These are phyloP conservation scores for Zelleria hepariella DNA, from an alignment of 2,888 invertebrate species.

Conservation along the genomic window DNA sequence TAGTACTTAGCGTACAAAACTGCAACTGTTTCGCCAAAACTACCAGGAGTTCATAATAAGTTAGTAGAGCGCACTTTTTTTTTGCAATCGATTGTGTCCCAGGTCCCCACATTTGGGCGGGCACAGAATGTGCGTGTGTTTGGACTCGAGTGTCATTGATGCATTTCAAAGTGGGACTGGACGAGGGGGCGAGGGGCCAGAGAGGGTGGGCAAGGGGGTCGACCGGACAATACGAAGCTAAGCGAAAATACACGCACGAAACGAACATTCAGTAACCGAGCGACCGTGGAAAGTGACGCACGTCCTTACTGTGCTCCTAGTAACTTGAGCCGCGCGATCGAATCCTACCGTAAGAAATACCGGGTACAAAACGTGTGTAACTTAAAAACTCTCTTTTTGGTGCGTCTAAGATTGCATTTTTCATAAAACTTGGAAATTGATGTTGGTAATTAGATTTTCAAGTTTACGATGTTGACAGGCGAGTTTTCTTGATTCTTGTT, in stretches of 20 bases:
- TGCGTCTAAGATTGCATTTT: slow-evolving; percentile 21
- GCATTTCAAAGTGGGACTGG: slow-evolving; percentile 64
- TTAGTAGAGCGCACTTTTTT: slow-evolving; percentile 20
- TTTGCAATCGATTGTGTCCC: slow-evolving; percentile 42
- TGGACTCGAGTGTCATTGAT: slow-evolving; percentile 60
- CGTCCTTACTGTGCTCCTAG: slow-evolving; percentile 25
- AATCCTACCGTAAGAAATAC: background rate
- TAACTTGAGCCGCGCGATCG: slow-evolving; percentile 36
- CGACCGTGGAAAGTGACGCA: slow-evolving; percentile 25
- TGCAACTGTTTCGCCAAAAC: background rate
- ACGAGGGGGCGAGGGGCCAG: slow-evolving; percentile 37
- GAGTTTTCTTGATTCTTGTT: slow-evolving; percentile 52
- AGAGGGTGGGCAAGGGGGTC: slow-evolving; percentile 12
- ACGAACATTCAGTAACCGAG: slow-evolving; percentile 20
- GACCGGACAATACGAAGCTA: slow-evolving; percentile 30
- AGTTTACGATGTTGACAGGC: slow-evolving; percentile 44
- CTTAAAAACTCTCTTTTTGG: background rate
- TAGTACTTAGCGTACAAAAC: too few relatives aligned
- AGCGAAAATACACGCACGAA: slow-evolving; percentile 13
- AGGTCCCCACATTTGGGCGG: slow-evolving; percentile 30
- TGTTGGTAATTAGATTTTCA: slow-evolving; percentile 34
- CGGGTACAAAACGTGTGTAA: background rate
- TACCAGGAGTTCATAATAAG: background rate
- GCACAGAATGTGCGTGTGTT: slow-evolving; percentile 60
- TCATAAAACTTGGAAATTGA: slow-evolving; percentile 19